Evolutionary conservation across 2,797 vertebrate species (phyloP), one percentile per base, ranked within the genome.

Genomic region (Leptodactylus fallax): DNA sequence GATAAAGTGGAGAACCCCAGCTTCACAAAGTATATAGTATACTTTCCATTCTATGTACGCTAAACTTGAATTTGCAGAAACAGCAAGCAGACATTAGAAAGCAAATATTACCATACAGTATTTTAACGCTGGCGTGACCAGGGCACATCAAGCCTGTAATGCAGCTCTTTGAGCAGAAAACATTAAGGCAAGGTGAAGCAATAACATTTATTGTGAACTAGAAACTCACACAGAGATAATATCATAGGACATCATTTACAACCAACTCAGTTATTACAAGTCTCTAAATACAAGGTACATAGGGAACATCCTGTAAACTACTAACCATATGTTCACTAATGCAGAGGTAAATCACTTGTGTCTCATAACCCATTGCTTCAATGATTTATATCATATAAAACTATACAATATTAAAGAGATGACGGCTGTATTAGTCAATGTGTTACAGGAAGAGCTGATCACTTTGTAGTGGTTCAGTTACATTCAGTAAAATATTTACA

Each of bases 181-280:
- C 79, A 61, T 60, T 13, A 81, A 12, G 27, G 79, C 11, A n/a
- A 55, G 76, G 9, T 10, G 45, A 76, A 76, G 72, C 19, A 58
- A 27, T 17, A 79, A 56, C 14, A 58, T 79, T 56, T 79, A 79
- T 79, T 79, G 53, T 79, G 17, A 23, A 23, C 78, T 25, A 60
- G 11, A 19, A 60, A 79, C 25, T 60, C 8, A 58, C 23, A 58
- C 23, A 79, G 8, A 45, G 21, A 45, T 36, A 61, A 56, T 21
- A 51, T 19, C 11, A 81, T 36, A 36, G 36, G 36, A 53, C 55
- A 79, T 19, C 8, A 56, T 17, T 79, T 79, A 79, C 53, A 56
- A 36, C 23, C 8, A 56, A 16, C 27, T 8, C 25, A 23, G 4
- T n/a, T 79, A 53, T 56, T 17, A 36, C 16, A 58, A 0, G 11